Conservation (phyloP, 1,140 invertebrate genomes). For the Dendrolimus punctatus region DNA sequence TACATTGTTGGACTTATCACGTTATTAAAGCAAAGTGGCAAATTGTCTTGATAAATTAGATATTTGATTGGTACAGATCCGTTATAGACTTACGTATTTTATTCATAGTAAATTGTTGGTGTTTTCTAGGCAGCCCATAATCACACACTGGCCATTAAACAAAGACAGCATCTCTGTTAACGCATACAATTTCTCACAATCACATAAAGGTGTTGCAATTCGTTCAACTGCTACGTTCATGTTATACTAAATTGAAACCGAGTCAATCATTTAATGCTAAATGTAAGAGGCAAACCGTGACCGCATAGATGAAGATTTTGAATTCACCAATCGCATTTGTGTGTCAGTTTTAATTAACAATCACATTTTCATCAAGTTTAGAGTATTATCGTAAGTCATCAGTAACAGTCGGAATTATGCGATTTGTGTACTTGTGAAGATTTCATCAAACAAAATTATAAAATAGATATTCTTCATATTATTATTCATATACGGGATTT, state of each 20-base stretch:
- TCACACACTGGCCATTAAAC: constrained; percentile 53
- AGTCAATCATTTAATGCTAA: constrained; percentile 68
- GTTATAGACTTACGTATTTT: constrained; percentile 58
- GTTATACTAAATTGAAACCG: constrained; percentile 69
- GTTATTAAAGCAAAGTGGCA: neutral
- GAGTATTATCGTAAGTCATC: constrained; percentile 21
- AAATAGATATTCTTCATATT: no score
- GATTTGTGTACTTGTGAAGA: no score
- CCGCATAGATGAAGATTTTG: constrained; percentile 65
- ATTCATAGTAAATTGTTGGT: constrained; percentile 49
- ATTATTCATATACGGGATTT: no score
- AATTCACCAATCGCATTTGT: constrained; percentile 62
- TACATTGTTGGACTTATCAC: neutral
- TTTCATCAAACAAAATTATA: no score
- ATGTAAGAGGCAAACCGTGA: constrained; percentile 61
- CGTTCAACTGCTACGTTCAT: constrained; percentile 61
- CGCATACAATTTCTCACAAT: constrained; percentile 64
- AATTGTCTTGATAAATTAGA: no score
- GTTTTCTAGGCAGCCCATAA: constrained; percentile 42
- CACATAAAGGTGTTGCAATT: constrained; percentile 66
- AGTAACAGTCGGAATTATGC: no score
- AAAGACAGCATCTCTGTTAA: constrained; percentile 37
- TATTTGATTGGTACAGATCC: constrained; percentile 1
- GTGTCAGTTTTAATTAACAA: constrained; percentile 70
- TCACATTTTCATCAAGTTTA: constrained; percentile 60